Base-by-base conservation (phyloP, 2,113 vertebrate genomes). In the Sporophila hypoxantha region DNA sequence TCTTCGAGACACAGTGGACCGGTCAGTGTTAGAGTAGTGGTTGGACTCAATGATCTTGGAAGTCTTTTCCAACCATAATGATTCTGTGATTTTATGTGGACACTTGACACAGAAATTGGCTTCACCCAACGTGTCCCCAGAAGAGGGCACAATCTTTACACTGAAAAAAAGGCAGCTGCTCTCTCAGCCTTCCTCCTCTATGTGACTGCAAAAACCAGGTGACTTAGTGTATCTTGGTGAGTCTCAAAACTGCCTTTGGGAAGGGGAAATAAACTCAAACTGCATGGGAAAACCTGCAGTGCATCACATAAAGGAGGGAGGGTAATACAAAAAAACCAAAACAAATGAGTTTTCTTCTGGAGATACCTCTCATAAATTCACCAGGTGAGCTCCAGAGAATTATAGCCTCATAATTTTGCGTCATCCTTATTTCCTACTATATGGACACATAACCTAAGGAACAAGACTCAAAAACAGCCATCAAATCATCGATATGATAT, bases 381-480 rank as follows among this genome's bases (percentile, higher is more conserved):
- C 8, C 22, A 69, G n/a, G 20, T 27, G 15, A 26, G 18, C 41
- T 53, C 5, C 36, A 71, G 32, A 46, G 22, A 76, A 65, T 64
- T 27, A 73, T 0, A 1, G 8, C 25, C 29, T 46, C 1, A 2
- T 53, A 70, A 62, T 14, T 42, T 23, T 27, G 3, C 42, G 36
- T 64, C 53, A 67, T 32, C 30, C n/a, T 56, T 85, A 60, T 71
- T 82, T 79, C 29, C 42, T 34, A 56, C 20, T 42, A 37, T 9
- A 22, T 16, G n/a, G 44, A 68, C 27, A 52, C 19, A 69, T 39
- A 71, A 75, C 14, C 16, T 42, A 60, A 65, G 44, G 47, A 82
- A 71, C 26, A 55, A 59, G 36, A 59, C 36, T 61, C 49, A 53
- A 66, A 76, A 89, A 19, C 8, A 82, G 39, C 36, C 34, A 52